Conservation (phyloP, 1,140 invertebrate species). For the Leucophenga varia region DNA sequence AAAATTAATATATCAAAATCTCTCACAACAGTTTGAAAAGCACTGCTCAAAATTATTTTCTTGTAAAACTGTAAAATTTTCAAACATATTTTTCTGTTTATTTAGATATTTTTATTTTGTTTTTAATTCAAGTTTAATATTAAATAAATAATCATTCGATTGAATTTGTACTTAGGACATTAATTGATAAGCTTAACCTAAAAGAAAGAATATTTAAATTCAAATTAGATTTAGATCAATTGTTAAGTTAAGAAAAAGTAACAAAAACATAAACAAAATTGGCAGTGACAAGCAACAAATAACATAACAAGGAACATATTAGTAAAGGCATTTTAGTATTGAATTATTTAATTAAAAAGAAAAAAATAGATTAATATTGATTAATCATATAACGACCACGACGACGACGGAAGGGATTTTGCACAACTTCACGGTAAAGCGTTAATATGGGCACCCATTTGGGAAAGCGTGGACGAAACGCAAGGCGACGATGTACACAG, state of each 20-base stretch:
- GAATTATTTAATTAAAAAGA: no score
- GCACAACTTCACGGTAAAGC: slow-evolving; percentile 18
- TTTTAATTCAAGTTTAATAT: no score
- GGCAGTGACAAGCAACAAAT: neutral
- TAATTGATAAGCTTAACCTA: slow-evolving; percentile 1
- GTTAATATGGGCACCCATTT: slow-evolving; percentile 23
- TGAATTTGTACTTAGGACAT: slow-evolving; percentile 1
- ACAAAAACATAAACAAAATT: neutral
- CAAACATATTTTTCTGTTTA: neutral
- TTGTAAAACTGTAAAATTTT: neutral
- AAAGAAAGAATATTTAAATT: neutral
- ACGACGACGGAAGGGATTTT: slow-evolving; percentile 18
- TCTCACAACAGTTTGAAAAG: no score
- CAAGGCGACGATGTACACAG: slow-evolving; percentile 5
- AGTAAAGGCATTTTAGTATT: no score
- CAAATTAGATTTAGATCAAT: neutral
- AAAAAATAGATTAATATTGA: slow-evolving; percentile 9
- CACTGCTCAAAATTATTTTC: no score
- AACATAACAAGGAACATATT: no score
- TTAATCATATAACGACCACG: slow-evolving; percentile 15
- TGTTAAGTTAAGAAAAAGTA: no score
- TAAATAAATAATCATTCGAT: no score
- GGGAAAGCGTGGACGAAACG: slow-evolving; percentile 20
- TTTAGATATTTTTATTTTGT: slow-evolving; percentile 3
- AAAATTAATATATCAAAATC: no score